phyloP scores from a whole-genome alignment of 1,140 invertebrate genomes.

The Thaumatotibia leucotreta region DNA sequence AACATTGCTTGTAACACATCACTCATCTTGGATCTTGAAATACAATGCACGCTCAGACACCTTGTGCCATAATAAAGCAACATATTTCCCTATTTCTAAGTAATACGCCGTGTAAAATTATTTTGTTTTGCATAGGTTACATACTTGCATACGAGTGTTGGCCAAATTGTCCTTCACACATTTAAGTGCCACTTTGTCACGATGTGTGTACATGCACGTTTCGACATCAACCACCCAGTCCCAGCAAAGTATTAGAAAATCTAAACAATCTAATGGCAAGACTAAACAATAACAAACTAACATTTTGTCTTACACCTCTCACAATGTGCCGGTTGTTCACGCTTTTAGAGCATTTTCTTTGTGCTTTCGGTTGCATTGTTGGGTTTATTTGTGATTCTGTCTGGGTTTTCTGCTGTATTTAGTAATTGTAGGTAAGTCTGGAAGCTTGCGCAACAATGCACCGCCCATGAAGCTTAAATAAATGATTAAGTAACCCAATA shows the following conservation, averaged over 20 bases:
- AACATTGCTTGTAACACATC: too few species aligned
- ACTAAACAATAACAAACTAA: conserved; percentile 13
- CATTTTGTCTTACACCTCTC: neutral
- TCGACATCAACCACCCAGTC: neutral
- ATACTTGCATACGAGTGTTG: neutral
- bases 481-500: neutral
- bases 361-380: conserved; percentile 6
- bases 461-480: neutral
- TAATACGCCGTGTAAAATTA: neutral
- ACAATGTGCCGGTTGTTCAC: neutral
- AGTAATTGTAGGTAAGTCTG: conserved; percentile 4
- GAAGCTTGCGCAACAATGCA: neutral
- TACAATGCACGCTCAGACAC: too few species aligned
- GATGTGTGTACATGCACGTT: neutral
- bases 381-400: conserved; percentile 9
- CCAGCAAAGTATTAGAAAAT: neutral
- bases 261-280: conserved; percentile 10
- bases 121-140: neutral
- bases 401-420: conserved; percentile 9
- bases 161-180: neutral
- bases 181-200: neutral
- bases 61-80: too few species aligned
- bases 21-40: too few species aligned
- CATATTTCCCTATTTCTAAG: neutral
- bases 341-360: conserved; percentile 12